Conservation (phyloP, 2,113 vertebrate genomes). For the Clarias macrocephalus region DNA sequence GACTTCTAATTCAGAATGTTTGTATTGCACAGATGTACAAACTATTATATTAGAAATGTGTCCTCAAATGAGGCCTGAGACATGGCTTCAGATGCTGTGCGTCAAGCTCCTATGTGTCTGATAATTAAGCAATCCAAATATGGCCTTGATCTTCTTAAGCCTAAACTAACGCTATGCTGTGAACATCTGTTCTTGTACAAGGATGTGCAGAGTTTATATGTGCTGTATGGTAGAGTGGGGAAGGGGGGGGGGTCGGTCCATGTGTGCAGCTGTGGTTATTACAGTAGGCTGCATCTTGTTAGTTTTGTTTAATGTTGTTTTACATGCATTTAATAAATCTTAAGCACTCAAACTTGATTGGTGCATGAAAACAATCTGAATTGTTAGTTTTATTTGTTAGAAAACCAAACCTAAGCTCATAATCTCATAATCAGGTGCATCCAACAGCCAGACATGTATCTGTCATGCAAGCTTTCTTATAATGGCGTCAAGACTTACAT, state of each 20-base stretch:
- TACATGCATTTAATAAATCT: neutral
- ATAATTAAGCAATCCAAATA: constrained; percentile 9
- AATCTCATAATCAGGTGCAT: neutral
- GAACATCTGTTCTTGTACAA: constrained; percentile 61
- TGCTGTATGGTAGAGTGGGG: neutral
- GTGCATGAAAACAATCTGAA: neutral
- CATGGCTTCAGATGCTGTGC: constrained; percentile 13
- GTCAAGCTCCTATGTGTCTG: neutral
- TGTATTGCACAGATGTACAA: neutral
- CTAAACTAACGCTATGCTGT: constrained; percentile 64
- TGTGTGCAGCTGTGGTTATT: neutral
- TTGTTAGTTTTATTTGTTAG: neutral
- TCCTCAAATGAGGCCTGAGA: neutral
- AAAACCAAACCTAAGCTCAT: neutral
- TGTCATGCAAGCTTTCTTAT: neutral
- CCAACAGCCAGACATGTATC: constrained; percentile 1
- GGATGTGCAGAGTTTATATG: neutral
- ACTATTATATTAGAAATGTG: neutral
- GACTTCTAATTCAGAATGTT: neutral
- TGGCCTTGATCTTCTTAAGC: constrained; percentile 63
- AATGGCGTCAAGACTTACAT: constrained; percentile 45
- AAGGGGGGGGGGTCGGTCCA: no score
- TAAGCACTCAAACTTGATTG: neutral
- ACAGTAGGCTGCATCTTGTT: neutral
- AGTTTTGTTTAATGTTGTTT: neutral